Base-by-base conservation (phyloP, 2,797 vertebrate genomes). In the Oreochromis grahami region DNA sequence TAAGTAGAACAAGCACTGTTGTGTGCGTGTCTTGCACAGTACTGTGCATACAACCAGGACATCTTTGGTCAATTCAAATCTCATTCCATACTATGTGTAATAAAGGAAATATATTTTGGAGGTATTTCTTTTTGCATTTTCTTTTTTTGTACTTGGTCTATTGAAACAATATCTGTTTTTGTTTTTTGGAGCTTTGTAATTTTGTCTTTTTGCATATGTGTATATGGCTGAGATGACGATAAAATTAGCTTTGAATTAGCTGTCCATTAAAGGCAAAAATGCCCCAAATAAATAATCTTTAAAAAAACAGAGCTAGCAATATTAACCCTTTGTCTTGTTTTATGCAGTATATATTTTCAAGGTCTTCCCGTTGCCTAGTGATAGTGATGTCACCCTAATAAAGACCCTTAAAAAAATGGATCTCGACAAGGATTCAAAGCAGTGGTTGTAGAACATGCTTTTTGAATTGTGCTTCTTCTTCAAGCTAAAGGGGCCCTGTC, bases 291-390 rank as follows among this genome's bases (percentile, higher is more conserved):
- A 63, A 36, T 34, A 60, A 60, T 60, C 29, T 34, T 60, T 11
- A 11, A 60, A 4, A 60, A 36, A 85, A 45, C 50, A 60, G 19
- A 51, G 29, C 13, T 78, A 81, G 52, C 45, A 29, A 80, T 38
- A 89, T 92, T 86, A 91, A 84, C 87, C 77, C 32, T 34, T 87
- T 85, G 43, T 86, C 82, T 79, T 80, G 78, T 70, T 82, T 63
- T 26, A 48, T 87, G 78, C 84, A 74, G 52, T 85, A 63, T 81
- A 89, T 77, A 79, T 83, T 78, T 88, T 80, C 91, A 90, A 91
- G 88, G 86, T 88, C 82, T 84, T 56, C 7, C 80, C 3, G 94
- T 97, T 96, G 95, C 96, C 86, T 95, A 93, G 96, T 91, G 93
- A 96, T 94, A 48, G 85, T 86, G 65, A 88, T 3, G 70, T 91